Evolutionary conservation across 1,140 invertebrate genomes (phyloP).

Genomic region (Orchestia grillus): DNA sequence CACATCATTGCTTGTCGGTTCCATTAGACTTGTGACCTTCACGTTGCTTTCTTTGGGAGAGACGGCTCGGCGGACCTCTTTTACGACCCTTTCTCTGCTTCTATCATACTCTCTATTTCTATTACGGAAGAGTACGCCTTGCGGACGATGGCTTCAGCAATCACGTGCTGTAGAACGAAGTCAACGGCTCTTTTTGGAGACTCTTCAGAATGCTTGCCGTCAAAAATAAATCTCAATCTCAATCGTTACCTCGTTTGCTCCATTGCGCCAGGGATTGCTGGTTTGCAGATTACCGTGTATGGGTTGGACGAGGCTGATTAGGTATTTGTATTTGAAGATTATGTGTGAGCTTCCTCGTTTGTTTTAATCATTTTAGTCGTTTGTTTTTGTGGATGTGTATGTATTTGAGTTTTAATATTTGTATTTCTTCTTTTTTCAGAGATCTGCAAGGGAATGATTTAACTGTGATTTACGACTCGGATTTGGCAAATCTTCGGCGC

Average conservation of each 20-base stretch:
- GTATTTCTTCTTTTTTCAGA: background rate
- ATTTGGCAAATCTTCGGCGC: constrained; percentile 31
- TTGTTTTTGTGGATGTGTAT: background rate
- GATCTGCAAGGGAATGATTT: constrained; percentile 45
- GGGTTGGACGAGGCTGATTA: background rate
- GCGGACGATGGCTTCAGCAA: background rate
- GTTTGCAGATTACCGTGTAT: background rate
- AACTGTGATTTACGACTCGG: constrained; percentile 36
- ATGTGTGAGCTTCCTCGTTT: background rate
- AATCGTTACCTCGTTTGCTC: background rate
- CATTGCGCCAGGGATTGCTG: background rate
- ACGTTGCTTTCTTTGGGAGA: background rate
- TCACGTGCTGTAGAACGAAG: background rate
- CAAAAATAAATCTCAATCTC: background rate
- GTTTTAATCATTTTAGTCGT: background rate
- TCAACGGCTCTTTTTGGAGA: background rate
- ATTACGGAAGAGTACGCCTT: background rate
- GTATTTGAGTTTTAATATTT: background rate
- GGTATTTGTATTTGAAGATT: background rate
- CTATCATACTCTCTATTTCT: background rate
- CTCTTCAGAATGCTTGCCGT: background rate
- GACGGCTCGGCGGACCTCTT: background rate
- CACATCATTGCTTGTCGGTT: constrained; percentile 30
- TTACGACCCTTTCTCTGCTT: constrained; percentile 20
- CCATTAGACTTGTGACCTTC: constrained; percentile 7